These are phyloP conservation scores for Diaperis boleti DNA, from an alignment of 2,888 invertebrate genomes.

Conservation along the genomic window DNA sequence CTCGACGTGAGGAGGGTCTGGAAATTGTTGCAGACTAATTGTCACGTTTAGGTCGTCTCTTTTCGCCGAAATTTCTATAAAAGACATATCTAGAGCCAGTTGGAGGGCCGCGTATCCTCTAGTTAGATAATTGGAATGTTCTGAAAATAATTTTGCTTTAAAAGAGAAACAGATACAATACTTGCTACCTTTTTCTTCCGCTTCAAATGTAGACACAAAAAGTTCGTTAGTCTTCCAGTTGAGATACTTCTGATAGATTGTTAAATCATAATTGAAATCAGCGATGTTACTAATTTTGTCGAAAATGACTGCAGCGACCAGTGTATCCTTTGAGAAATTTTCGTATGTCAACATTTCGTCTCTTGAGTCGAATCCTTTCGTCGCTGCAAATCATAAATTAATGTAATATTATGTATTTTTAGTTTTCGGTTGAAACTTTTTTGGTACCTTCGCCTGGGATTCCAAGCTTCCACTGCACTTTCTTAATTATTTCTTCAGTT, in stretches of 20 bases:
- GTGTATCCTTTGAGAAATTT: neutral
- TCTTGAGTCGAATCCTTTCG: neutral
- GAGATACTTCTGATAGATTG: constrained; percentile 52
- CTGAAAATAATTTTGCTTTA: constrained; percentile 51
- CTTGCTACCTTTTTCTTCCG: neutral
- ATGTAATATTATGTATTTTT: neutral
- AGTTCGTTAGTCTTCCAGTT: constrained; percentile 54
- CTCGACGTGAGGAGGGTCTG: constrained; percentile 66
- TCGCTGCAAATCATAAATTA: neutral
- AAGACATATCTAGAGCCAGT: constrained; percentile 72
- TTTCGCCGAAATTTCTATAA: constrained; percentile 60
- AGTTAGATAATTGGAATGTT: constrained; percentile 64
- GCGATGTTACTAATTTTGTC: neutral
- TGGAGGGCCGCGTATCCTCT: constrained; percentile 72
- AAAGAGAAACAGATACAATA: neutral
- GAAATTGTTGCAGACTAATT: constrained; percentile 69
- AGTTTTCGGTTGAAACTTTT: constrained; percentile 57
- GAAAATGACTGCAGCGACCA: neutral
- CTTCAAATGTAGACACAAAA: constrained; percentile 9
- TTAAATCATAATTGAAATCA: constrained; percentile 54
- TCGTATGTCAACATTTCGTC: neutral
- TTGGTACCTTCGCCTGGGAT: constrained; percentile 57
- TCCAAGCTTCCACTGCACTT: constrained; percentile 56
- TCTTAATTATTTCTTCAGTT: constrained; percentile 55
- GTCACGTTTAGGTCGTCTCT: constrained; percentile 45